phyloP scores from a whole-genome alignment of 2,113 vertebrate species.

The Indri indri region DNA sequence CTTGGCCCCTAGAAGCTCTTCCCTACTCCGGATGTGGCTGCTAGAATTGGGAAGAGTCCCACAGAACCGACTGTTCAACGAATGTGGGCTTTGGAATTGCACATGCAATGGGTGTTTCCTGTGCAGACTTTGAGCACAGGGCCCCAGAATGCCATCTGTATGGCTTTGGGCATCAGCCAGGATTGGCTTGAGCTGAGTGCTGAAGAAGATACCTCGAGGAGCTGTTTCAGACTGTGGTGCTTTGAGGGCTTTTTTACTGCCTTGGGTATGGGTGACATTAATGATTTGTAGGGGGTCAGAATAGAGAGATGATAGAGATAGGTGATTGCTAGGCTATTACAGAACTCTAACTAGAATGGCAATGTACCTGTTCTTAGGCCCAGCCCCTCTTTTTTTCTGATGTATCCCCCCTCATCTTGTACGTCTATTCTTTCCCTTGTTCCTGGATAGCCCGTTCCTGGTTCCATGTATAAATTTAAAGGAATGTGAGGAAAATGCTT shows the following conservation, averaged over 20 bases:
- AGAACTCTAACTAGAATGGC: constrained; percentile 12
- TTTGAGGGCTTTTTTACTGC: background rate
- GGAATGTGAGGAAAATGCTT: constrained; percentile 4
- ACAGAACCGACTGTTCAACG: background rate
- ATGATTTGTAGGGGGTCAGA: background rate
- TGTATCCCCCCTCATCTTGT: background rate
- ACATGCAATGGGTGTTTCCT: background rate
- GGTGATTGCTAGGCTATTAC: background rate
- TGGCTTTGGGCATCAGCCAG: background rate
- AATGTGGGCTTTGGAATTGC: background rate
- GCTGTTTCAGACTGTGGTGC: background rate
- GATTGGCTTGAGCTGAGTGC: background rate
- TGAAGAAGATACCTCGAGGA: background rate
- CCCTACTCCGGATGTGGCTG: background rate
- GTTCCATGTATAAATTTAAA: constrained; percentile 18
- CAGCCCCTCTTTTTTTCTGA: background rate
- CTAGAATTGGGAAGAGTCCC: constrained; percentile 3
- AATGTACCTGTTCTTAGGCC: background rate
- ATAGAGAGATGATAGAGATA: background rate
- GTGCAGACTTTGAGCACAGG: background rate
- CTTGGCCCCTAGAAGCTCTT: background rate
- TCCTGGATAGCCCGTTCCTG: background rate
- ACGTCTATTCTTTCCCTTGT: background rate
- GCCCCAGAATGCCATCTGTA: background rate
- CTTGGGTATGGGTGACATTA: background rate